A percentile compares a stretch with the other conserved stretches of the same genome.
phyloP scores from a whole-genome alignment of 2,113 vertebrate genomes.

The Xenus cinereus region DNA sequence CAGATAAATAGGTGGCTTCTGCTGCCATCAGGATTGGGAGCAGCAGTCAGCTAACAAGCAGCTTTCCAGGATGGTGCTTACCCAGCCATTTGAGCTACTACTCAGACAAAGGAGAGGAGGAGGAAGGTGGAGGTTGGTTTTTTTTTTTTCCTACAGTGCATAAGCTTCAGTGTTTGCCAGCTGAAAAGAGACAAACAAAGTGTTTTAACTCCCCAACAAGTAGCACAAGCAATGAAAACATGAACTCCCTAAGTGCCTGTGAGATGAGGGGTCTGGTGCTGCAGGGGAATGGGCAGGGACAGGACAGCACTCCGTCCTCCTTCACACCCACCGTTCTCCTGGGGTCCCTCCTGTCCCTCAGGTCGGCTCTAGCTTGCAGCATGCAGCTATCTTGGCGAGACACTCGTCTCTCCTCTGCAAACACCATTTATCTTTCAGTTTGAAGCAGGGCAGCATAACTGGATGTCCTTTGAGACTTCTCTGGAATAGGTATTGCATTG shows the following conservation, averaged over 20 bases:
- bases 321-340: not conserved
- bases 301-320: not conserved
- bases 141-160: not conserved
- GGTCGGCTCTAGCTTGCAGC: not conserved
- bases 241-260: rapidly evolving
- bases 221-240: not conserved
- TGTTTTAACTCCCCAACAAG: not conserved
- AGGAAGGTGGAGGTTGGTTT: not conserved
- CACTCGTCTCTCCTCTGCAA: not conserved
- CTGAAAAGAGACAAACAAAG: not conserved
- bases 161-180: not conserved
- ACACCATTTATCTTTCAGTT: not conserved
- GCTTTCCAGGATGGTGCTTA: not conserved
- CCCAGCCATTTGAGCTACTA: not conserved
- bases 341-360: not conserved
- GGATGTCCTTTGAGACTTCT: not conserved
- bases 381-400: not conserved
- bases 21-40: not conserved
- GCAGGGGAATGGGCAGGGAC: too few species aligned
- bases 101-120: not conserved
- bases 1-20: not conserved
- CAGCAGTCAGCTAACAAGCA: not conserved
- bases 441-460: not conserved
- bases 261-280: not conserved
- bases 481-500: not conserved